Base-by-base conservation (phyloP, 2,888 invertebrate genomes). In the Drosophila subsilvestris region DNA sequence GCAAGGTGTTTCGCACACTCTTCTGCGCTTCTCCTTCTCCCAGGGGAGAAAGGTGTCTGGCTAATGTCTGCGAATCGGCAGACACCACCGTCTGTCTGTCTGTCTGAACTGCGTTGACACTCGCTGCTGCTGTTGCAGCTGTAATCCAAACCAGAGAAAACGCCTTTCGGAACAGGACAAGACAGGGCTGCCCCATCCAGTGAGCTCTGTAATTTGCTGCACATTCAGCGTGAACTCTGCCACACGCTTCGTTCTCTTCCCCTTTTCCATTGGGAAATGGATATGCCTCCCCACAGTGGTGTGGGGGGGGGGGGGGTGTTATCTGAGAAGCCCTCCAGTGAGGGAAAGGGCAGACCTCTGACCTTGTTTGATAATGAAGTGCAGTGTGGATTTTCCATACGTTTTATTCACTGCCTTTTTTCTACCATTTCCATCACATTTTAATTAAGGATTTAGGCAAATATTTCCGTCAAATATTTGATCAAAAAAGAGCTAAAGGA, bases 151-250 rank as follows among this genome's bases (percentile, higher is more conserved):
- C 51, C 55, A 7, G n/a, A 37, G 37, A 37, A 37, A 37, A 37
- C n/a, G 17, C 12, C 25, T 42, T 29, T 47, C 27, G 8, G 51
- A 51, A 18, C 29, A 42, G 53, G 25, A 43, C 66, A 43, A 48
- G 14, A 50, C n/a, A 5, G 32, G 56, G 56, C 65, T 44, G 29
- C 43, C 42, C 65, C 65, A 43, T 68, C 22, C 75, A 78, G 60
- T 85, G 70, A 80, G 78, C 75, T 79, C 51, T 80, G 73, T 80
- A 83, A 86, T 86, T 81, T 81, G 68, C 78, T 84, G 85, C 71
- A 75, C 73, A 58, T 66, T 59, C 67, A 74, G 83, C 76, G 86
- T 84, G 85, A 85, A 80, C 73, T 65, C 29, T 58, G 79, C 79
- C 79, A 78, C 80, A 80, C 75, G 61, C 62, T 37, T n/a, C 37